phyloP scores from a whole-genome alignment of 1,140 invertebrate species.

The Trichonephila inaurata region DNA sequence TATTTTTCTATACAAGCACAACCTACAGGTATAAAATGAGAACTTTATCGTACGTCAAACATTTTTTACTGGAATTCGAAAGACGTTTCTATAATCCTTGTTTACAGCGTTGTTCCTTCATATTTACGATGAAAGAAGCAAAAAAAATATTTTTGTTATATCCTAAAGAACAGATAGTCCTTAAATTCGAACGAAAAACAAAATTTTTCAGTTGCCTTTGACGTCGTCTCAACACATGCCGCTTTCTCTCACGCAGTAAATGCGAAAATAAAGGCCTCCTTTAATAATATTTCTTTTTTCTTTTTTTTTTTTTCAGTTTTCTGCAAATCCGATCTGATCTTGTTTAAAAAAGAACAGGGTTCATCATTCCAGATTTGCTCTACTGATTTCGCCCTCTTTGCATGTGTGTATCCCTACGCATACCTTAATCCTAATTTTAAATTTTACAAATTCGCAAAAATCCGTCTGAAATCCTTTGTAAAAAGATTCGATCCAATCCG shows the following conservation, averaged over 20 bases:
- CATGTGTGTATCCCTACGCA: background rate
- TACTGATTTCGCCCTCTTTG: background rate
- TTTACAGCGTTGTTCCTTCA: background rate
- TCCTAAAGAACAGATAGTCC: background rate
- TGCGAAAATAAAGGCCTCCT: background rate
- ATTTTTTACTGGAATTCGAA: background rate
- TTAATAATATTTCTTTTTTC: background rate
- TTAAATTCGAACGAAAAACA: background rate
- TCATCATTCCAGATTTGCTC: background rate
- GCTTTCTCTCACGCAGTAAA: background rate
- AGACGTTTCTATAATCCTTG: background rate
- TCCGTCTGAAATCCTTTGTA: background rate
- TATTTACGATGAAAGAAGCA: background rate
- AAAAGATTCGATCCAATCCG: background rate
- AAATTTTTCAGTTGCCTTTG: background rate
- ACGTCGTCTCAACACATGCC: background rate
- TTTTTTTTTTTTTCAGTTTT: background rate
- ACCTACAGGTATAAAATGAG: background rate
- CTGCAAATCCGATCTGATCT: background rate
- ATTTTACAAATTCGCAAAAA: background rate
- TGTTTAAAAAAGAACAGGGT: background rate
- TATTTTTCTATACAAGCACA: background rate
- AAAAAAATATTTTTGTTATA: background rate
- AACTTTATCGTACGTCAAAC: background rate
- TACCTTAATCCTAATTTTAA: background rate